phyloP scores from a whole-genome alignment of 2,888 invertebrate genomes.

The Diarsia mendica region DNA sequence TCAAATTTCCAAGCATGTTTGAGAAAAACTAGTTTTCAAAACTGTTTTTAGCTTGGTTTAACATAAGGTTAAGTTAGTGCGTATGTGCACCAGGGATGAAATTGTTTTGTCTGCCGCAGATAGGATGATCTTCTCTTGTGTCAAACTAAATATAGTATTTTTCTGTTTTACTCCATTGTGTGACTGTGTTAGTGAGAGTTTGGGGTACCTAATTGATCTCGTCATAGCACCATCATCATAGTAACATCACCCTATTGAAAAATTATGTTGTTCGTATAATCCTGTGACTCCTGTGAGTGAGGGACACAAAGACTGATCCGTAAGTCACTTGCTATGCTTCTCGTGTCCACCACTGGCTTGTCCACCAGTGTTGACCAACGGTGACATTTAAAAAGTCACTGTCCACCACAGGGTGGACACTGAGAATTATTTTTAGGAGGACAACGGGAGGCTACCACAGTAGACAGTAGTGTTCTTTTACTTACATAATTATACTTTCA shows the following conservation, averaged over 20 bases:
- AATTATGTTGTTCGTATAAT: background rate
- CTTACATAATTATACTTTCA: background rate
- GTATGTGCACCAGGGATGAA: background rate
- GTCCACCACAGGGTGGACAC: no score
- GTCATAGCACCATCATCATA: background rate
- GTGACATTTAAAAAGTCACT: no score
- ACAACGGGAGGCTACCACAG: background rate
- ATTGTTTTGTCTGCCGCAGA: background rate
- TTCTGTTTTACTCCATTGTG: background rate
- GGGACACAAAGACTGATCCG: background rate
- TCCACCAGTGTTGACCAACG: no score
- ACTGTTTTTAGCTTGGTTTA: background rate
- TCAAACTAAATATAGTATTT: background rate
- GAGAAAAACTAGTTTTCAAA: background rate
- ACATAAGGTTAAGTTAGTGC: background rate
- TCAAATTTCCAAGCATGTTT: no score
- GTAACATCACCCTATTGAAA: background rate
- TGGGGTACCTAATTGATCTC: background rate
- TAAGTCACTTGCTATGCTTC: background rate
- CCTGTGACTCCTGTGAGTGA: background rate
- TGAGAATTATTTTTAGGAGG: no score
- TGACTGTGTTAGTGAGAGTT: background rate
- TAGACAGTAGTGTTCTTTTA: background rate
- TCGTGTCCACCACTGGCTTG: no score
- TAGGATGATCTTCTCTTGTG: background rate